Conservation (phyloP, 2,113 vertebrate species). For the Mandrillus leucophaeus region DNA sequence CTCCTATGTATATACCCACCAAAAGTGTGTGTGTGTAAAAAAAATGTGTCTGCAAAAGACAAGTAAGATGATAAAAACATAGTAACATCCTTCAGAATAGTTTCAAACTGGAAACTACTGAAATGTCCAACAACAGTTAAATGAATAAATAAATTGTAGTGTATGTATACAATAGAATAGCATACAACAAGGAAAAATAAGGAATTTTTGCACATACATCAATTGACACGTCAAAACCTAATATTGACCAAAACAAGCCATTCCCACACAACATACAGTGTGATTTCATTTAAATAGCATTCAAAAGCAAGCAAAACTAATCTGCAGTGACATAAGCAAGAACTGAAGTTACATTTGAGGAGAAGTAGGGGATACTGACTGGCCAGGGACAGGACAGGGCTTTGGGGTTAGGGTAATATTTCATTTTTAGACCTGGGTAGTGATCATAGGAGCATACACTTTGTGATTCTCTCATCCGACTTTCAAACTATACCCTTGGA, state of each 20-base stretch:
- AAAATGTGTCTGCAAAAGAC: background rate
- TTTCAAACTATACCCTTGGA: background rate
- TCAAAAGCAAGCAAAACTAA: background rate
- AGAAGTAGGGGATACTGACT: background rate
- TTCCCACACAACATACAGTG: background rate
- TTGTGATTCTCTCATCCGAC: background rate
- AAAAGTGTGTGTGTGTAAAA: background rate
- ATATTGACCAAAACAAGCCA: background rate
- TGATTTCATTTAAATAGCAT: background rate
- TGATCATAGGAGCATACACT: background rate
- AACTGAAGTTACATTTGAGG: background rate
- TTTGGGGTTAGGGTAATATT: background rate
- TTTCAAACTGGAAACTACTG: background rate
- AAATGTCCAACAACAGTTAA: background rate
- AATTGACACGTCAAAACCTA: background rate
- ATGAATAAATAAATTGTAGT: background rate
- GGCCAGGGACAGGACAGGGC: background rate
- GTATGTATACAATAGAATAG: background rate
- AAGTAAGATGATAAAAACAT: background rate
- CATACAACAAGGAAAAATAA: background rate
- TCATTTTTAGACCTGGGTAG: background rate
- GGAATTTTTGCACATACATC: background rate
- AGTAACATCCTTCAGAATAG: background rate
- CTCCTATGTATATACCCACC: background rate
- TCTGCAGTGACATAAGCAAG: background rate